These are phyloP conservation scores for Hermaeophaga mercurialis DNA, from an alignment of 2,888 invertebrate species.

Conservation along the genomic window DNA sequence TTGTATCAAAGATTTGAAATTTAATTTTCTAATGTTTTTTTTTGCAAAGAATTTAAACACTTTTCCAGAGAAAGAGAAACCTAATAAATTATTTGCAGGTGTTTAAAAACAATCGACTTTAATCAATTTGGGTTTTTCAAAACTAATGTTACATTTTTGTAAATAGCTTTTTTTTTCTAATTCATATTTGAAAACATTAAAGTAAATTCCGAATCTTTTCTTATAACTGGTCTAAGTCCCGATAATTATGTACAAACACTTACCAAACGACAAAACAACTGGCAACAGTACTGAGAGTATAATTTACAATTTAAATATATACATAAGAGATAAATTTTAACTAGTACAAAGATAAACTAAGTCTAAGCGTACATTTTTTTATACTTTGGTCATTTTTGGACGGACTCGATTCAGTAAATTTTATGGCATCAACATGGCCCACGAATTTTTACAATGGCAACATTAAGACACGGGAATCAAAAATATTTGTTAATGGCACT, in stretches of 20 bases:
- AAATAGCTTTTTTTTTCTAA: too few species aligned
- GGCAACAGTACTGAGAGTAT: slow-evolving; percentile 17
- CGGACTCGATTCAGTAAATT: slow-evolving; percentile 33
- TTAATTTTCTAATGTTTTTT: too few species aligned
- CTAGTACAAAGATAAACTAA: slow-evolving; percentile 16
- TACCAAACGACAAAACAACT: slow-evolving; percentile 11
- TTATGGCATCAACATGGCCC: slow-evolving; percentile 36
- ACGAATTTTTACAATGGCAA: slow-evolving; percentile 37
- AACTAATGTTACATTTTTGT: too few species aligned
- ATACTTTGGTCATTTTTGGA: slow-evolving; percentile 43
- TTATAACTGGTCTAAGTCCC: slow-evolving; percentile 31
- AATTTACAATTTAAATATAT: slow-evolving; percentile 24
- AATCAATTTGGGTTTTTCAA: too few species aligned
- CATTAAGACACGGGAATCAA: slow-evolving; percentile 39
- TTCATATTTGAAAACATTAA: too few species aligned
- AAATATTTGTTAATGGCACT: slow-evolving; percentile 28
- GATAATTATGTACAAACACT: slow-evolving; percentile 22
- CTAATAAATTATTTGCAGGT: too few species aligned
- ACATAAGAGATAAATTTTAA: slow-evolving; percentile 13
- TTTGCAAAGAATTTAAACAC: too few species aligned
- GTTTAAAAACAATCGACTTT: too few species aligned
- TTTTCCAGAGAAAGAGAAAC: too few species aligned
- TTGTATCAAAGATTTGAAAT: slow-evolving; percentile 9
- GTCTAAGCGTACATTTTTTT: slow-evolving; percentile 37
- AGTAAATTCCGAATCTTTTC: slow-evolving; percentile 2